phyloP scores from a whole-genome alignment of 2,888 invertebrate species.

The Alitta virens region DNA sequence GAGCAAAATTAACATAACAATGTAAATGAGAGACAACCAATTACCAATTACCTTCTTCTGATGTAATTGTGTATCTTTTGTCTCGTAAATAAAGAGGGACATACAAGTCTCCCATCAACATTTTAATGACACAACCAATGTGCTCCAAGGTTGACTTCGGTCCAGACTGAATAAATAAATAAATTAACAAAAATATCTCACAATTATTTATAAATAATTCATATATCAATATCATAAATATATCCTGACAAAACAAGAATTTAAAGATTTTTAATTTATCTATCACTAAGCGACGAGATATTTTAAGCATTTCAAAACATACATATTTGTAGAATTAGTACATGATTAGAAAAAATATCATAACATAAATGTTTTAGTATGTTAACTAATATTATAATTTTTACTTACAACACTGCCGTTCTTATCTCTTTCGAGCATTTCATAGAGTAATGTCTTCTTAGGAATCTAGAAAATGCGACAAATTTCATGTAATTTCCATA shows the following conservation, averaged over 20 bases:
- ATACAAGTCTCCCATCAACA: conserved; percentile 52
- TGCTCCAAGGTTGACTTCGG: conserved; percentile 27
- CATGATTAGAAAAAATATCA: too few species aligned
- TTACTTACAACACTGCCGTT: conserved; percentile 16
- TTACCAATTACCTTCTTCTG: too few species aligned
- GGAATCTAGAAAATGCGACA: conserved; percentile 36
- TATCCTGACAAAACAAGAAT: too few species aligned
- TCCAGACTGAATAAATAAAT: neutral
- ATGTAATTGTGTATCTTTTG: too few species aligned
- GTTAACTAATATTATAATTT: too few species aligned
- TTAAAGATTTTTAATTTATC: too few species aligned
- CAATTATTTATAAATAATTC: neutral
- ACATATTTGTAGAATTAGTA: neutral
- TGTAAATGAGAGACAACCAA: too few species aligned
- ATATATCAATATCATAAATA: too few species aligned
- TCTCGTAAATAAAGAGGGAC: conserved; percentile 37
- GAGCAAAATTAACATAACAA: too few species aligned
- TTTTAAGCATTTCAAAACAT: neutral
- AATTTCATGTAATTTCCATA: too few species aligned
- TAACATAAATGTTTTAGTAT: too few species aligned
- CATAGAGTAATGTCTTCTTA: conserved; percentile 36
- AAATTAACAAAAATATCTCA: neutral
- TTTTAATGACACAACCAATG: conserved; percentile 46
- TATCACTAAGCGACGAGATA: too few species aligned
- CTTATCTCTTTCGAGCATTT: conserved; percentile 34